Conservation (phyloP, 2,888 invertebrate genomes). For the Pollenia griseotomentosa region DNA sequence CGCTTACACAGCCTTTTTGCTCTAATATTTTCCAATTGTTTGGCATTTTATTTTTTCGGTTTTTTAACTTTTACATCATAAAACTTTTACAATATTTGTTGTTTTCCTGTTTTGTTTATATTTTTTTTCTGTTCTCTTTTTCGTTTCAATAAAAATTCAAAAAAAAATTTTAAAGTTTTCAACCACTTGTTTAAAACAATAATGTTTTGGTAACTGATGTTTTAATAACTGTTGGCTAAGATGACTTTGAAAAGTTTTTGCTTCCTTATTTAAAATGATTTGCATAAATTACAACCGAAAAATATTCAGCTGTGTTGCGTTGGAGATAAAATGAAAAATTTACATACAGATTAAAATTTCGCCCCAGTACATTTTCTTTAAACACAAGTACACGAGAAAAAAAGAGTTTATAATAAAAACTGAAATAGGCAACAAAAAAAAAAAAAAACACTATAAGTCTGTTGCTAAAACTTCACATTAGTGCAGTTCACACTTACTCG, state of each 20-base stretch:
- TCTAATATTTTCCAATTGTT: neutral
- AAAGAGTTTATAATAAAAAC: slow-evolving; percentile 23
- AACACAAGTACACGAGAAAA: slow-evolving; percentile 3
- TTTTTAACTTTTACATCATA: slow-evolving; percentile 8
- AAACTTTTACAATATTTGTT: slow-evolving; percentile 13
- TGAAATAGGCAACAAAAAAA: neutral
- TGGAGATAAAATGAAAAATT: slow-evolving; percentile 65
- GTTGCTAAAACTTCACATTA: no score
- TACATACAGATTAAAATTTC: slow-evolving; percentile 70
- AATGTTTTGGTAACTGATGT: slow-evolving; percentile 57
- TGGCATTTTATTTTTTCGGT: neutral
- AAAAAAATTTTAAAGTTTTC: slow-evolving; percentile 24
- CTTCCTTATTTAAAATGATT: slow-evolving; percentile 61
- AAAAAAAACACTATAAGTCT: neutral
- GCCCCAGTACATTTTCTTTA: slow-evolving; percentile 53
- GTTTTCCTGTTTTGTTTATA: neutral
- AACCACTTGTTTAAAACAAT: slow-evolving; percentile 42
- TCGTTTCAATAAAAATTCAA: slow-evolving; percentile 19
- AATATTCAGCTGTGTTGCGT: slow-evolving; percentile 51
- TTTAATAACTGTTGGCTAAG: slow-evolving; percentile 56
- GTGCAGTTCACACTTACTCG: no score
- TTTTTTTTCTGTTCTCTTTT: neutral
- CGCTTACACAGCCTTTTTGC: no score
- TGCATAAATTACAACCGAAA: slow-evolving; percentile 63
- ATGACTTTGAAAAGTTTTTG: slow-evolving; percentile 51